Evolutionary conservation across 2,888 invertebrate genomes (phyloP).

Genomic region (Chloroclystis v-ata): DNA sequence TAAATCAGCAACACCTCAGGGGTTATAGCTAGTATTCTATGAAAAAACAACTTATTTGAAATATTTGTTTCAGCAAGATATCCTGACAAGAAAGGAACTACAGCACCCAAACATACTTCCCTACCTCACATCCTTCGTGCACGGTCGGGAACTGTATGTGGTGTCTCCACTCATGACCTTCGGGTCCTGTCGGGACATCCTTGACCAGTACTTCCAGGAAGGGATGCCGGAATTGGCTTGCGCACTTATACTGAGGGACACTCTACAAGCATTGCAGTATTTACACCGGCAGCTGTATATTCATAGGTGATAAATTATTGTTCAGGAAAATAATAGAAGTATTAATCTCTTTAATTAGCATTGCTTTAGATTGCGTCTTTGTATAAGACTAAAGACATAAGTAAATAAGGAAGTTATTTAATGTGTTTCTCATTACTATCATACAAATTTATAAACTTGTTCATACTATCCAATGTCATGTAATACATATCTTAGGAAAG

Average conservation of each 20-base stretch:
- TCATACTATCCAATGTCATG: too few species aligned
- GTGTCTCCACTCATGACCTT: slow-evolving; percentile 90
- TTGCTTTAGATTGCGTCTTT: too few species aligned
- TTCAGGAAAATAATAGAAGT: background rate
- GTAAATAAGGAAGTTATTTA: too few species aligned
- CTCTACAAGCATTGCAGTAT: slow-evolving; percentile 88
- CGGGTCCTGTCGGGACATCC: slow-evolving; percentile 89
- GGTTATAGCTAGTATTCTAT: too few species aligned
- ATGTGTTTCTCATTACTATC: too few species aligned
- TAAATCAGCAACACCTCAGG: too few species aligned
- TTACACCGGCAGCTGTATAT: slow-evolving; percentile 90
- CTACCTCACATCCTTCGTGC: slow-evolving; percentile 86
- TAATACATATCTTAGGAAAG: too few species aligned
- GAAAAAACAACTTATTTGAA: too few species aligned
- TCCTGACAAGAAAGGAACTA: slow-evolving; percentile 85
- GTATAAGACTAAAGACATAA: too few species aligned
- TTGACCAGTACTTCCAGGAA: slow-evolving; percentile 84
- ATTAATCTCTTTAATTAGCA: too few species aligned
- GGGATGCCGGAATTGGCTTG: slow-evolving; percentile 91
- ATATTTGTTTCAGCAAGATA: slow-evolving; percentile 86
- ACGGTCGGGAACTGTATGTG: slow-evolving; percentile 86
- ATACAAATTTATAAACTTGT: too few species aligned
- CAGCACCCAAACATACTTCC: slow-evolving; percentile 88
- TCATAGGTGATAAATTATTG: slow-evolving; percentile 80
- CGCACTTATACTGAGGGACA: slow-evolving; percentile 86